Conservation (phyloP, 2,888 invertebrate species). For the Alloplasta piceator region DNA sequence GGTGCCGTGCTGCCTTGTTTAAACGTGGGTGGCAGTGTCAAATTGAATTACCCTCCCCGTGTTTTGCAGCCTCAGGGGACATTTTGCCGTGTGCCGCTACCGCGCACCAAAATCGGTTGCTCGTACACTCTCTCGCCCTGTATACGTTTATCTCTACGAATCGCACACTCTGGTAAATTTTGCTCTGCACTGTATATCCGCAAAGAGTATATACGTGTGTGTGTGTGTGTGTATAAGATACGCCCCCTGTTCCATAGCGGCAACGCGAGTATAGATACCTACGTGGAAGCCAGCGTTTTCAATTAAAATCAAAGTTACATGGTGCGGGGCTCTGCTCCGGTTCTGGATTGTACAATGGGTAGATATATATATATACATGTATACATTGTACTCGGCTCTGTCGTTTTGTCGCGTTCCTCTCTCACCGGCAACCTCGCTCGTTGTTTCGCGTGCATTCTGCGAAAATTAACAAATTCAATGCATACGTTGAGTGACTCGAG, state of each 20-base stretch:
- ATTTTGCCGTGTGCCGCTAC: slow-evolving; percentile 74
- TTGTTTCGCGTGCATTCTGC: slow-evolving; percentile 28
- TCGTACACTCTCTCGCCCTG: slow-evolving; percentile 53
- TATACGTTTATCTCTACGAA: slow-evolving; percentile 46
- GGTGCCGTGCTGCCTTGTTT: slow-evolving; percentile 79
- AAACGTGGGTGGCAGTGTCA: slow-evolving; percentile 82
- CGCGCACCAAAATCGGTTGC: slow-evolving; percentile 36
- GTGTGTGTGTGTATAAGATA: slow-evolving; percentile 23
- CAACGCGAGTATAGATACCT: slow-evolving; percentile 65
- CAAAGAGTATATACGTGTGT: slow-evolving; percentile 16
- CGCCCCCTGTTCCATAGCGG: slow-evolving; percentile 19
- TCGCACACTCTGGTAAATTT: too few relatives aligned
- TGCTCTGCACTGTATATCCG: neutral
- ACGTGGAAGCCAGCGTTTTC: slow-evolving; percentile 78
- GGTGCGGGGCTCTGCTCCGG: slow-evolving; percentile 66
- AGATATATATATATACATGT: slow-evolving; percentile 19
- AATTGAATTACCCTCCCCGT: slow-evolving; percentile 82
- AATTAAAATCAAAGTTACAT: slow-evolving; percentile 78
- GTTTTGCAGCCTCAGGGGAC: slow-evolving; percentile 77
- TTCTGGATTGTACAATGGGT: neutral
- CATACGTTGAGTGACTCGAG: slow-evolving; percentile 15
- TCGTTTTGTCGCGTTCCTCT: slow-evolving; percentile 5
- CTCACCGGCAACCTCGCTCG: slow-evolving; percentile 21
- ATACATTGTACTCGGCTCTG: neutral
- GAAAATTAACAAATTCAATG: slow-evolving; percentile 70